Evolutionary conservation across 2,888 invertebrate genomes (phyloP).

Genomic region (Hyalella azteca): DNA sequence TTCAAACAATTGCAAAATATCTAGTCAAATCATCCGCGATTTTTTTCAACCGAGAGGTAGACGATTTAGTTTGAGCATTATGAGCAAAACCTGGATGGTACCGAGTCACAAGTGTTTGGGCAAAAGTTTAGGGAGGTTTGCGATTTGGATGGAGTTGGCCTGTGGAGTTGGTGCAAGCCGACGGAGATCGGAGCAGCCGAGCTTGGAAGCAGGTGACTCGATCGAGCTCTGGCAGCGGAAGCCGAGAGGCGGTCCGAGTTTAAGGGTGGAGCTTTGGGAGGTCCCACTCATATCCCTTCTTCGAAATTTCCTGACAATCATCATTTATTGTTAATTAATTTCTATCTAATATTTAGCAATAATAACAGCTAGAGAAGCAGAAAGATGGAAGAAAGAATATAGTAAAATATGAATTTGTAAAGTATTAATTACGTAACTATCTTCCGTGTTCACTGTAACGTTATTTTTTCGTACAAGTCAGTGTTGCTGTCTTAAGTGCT

Average conservation of each 20-base stretch:
- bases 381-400: too few species aligned
- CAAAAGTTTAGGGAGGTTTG: conserved; percentile 24
- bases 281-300: conserved; percentile 19
- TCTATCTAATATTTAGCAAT: too few species aligned
- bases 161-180: too few species aligned
- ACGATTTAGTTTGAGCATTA: not conserved
- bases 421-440: too few species aligned
- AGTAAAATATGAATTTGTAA: too few species aligned
- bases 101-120: conserved; percentile 1
- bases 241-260: not conserved
- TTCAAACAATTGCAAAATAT: too few species aligned
- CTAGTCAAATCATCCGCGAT: too few species aligned
- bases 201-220: not conserved
- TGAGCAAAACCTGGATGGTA: not conserved
- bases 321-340: conserved; percentile 21
- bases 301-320: conserved; percentile 18
- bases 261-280: not conserved
- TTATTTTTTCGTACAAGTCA: conserved; percentile 10
- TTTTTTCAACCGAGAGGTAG: too few species aligned
- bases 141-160: not conserved
- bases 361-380: too few species aligned
- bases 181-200: too few species aligned
- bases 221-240: conserved; percentile 2
- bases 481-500: conserved; percentile 28
- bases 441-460: too few species aligned